Evolutionary conservation across 2,888 invertebrate genomes (phyloP), one percentile per base, ranked within the genome.

Genomic region (Mythimna loreyi): DNA sequence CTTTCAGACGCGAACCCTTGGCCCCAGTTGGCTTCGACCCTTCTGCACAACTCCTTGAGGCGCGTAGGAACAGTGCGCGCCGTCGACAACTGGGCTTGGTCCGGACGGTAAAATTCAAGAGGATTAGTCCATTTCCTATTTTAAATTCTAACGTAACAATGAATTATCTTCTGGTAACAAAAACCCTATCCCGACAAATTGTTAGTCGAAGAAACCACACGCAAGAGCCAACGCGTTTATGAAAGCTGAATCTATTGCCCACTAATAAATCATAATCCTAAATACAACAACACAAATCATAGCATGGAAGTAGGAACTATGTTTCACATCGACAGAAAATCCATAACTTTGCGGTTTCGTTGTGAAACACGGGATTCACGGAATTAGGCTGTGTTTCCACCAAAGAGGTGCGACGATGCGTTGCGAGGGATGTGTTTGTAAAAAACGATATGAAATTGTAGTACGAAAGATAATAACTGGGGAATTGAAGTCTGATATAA

Each of bases 341-440:
- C 40, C 45, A 67, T 57, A 57, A 57, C 47, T 78, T 16, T 65
- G 76, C 23, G 67, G 76, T 78, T 61, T 58, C 23, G 33, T 72
- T 67, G 57, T 67, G 43, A 67, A 65, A 58, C 21, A 52, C 3
- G 25, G 53, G 28, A 36, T 47, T 30, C n/a, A 28, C 16, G 11
- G 30, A 55, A 61, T 23, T n/a, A n/a, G n/a, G n/a, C n/a, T n/a
- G n/a, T n/a, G n/a, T n/a, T n/a, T n/a, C n/a, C n/a, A n/a, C n/a
- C n/a, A n/a, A n/a, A n/a, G n/a, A n/a, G n/a, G n/a, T n/a, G n/a
- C n/a, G n/a, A n/a, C n/a, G n/a, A n/a, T n/a, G n/a, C n/a, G n/a
- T n/a, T n/a, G n/a, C n/a, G n/a, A n/a, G n/a, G n/a, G n/a, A n/a
- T n/a, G n/a, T n/a, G n/a, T n/a, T n/a, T n/a, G n/a, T n/a, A n/a